Evolutionary conservation across 1,140 invertebrate species (phyloP).

Genomic region (Brachionus koreanus): DNA sequence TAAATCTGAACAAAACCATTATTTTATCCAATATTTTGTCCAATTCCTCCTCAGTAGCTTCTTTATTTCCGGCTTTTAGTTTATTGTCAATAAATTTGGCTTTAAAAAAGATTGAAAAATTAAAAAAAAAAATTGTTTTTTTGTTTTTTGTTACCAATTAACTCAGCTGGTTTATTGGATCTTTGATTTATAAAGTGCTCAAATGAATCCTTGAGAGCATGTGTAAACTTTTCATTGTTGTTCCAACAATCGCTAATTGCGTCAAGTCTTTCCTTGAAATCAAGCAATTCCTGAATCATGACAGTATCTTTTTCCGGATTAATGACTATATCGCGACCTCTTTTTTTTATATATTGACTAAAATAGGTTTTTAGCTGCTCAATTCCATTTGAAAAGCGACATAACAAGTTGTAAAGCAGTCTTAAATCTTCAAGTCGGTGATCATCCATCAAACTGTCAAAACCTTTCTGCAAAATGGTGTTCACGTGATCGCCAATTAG

Average conservation of each 20-base stretch:
- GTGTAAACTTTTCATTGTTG: constrained; percentile 75
- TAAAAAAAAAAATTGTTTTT: neutral
- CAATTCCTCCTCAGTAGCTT: constrained; percentile 78
- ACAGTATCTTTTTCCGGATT: constrained; percentile 72
- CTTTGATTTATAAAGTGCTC: constrained; percentile 98
- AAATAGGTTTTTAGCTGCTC: constrained; percentile 91
- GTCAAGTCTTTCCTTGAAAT: constrained; percentile 95
- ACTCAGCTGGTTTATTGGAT: constrained; percentile 87
- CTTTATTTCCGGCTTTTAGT: constrained; percentile 81
- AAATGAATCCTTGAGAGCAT: constrained; percentile 96
- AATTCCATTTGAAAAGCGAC: constrained; percentile 79
- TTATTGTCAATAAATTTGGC: constrained; percentile 99
- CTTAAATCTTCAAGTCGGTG: constrained; percentile 88
- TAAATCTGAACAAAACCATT: constrained; percentile 96
- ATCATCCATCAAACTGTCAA: constrained; percentile 96
- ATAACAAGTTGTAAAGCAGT: constrained; percentile 95
- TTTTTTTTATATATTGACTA: constrained; percentile 84
- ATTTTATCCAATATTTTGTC: constrained; percentile 95
- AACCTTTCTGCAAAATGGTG: constrained; percentile 97
- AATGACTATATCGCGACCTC: constrained; percentile 86
- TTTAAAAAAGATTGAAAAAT: neutral
- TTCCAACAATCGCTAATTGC: constrained; percentile 95
- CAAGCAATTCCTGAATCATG: constrained; percentile 83
- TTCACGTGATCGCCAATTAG: constrained; percentile 98
- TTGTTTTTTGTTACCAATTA: constrained; percentile 63